A percentile compares a stretch with the other conserved stretches of the same genome.
Conservation (phyloP, 2,888 invertebrate species). For the Hyposoter didymator region DNA sequence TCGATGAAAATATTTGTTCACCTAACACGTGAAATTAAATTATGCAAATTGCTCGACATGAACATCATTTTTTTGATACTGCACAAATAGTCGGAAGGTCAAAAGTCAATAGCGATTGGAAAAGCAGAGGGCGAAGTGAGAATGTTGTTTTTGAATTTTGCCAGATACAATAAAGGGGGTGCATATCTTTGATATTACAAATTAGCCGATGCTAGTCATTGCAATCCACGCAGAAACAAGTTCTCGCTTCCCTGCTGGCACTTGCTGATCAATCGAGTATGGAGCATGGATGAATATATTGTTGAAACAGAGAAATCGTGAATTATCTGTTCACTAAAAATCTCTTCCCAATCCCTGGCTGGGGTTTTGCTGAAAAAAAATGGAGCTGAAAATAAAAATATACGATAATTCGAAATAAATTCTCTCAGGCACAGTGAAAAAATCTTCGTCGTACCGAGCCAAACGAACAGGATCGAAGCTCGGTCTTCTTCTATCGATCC, state of each 20-base stretch:
- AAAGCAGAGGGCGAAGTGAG: constrained; percentile 13
- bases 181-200: constrained; percentile 57
- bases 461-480: no score
- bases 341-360: background rate
- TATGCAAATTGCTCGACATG: constrained; percentile 16
- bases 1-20: background rate
- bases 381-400: background rate
- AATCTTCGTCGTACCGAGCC: background rate
- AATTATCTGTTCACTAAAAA: constrained; percentile 44
- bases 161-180: constrained; percentile 50
- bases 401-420: no score
- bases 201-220: constrained; percentile 1
- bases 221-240: constrained; percentile 20
- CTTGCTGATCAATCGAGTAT: constrained; percentile 42
- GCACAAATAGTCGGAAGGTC: constrained; percentile 24
- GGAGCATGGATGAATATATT: constrained; percentile 52
- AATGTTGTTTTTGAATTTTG: constrained; percentile 50
- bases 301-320: constrained; percentile 36
- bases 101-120: constrained; percentile 21
- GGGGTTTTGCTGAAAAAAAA: constrained; percentile 27
- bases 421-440: no score
- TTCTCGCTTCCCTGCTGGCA: constrained; percentile 50
- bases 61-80: constrained; percentile 7
- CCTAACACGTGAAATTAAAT: constrained; percentile 32
- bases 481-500: no score